Conservation (phyloP, 2,113 vertebrate species). For the Picathartes gymnocephalus region DNA sequence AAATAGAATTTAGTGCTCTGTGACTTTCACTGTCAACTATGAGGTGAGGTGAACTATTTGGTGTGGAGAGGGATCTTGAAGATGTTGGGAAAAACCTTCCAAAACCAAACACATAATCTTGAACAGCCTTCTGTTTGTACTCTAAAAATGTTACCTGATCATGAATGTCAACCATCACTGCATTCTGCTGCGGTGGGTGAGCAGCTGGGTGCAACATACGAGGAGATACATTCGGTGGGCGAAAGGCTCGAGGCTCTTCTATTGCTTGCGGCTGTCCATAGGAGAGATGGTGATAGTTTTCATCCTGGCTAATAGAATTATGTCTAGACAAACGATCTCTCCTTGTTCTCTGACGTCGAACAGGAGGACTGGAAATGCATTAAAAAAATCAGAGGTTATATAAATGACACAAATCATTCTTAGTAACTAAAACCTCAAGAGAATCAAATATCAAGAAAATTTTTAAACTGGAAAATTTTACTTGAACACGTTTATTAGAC, state of each 20-base stretch:
- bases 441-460: neutral
- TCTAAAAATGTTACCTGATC: constrained; percentile 80
- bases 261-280: constrained; percentile 86
- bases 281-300: constrained; percentile 90
- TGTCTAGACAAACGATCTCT: constrained; percentile 87
- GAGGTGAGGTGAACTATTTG: neutral
- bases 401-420: neutral
- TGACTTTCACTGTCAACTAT: neutral
- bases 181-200: constrained; percentile 89
- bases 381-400: neutral
- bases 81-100: fast-evolving
- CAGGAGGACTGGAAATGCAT: constrained; percentile 81
- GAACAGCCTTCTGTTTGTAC: neutral
- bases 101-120: neutral
- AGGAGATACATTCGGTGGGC: constrained; percentile 90
- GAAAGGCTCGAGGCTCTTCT: constrained; percentile 94
- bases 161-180: constrained; percentile 92
- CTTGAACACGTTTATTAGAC: neutral
- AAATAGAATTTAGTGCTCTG: neutral
- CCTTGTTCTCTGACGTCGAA: constrained; percentile 89
- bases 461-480: neutral
- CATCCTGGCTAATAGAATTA: constrained; percentile 85
- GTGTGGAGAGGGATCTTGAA: neutral
- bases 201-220: constrained; percentile 89
- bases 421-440: neutral